Evolutionary conservation across 1,140 invertebrate genomes (phyloP).

Genomic region (Neodiprion fabricii): DNA sequence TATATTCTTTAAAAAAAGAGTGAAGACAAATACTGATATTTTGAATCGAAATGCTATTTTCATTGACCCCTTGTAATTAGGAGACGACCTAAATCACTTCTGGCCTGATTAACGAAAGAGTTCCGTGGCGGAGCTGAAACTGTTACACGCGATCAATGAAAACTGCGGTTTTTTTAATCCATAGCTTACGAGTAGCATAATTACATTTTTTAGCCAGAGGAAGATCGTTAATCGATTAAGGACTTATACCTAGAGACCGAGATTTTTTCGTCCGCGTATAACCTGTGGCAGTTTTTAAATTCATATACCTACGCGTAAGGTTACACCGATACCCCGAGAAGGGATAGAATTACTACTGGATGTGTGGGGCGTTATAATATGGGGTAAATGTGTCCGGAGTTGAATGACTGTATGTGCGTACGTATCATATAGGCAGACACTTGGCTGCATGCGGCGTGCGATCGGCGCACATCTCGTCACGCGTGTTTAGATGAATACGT

Average conservation of each 20-base stretch:
- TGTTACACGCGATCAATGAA: too few species aligned
- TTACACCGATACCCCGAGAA: conserved; percentile 23
- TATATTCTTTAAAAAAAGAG: too few species aligned
- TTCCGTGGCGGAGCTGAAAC: too few species aligned
- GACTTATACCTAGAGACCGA: not conserved
- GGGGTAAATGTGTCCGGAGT: conserved; percentile 39
- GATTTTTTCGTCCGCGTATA: not conserved
- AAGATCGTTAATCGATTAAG: too few species aligned
- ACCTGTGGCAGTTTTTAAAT: not conserved
- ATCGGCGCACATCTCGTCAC: not conserved
- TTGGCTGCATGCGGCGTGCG: conserved; percentile 13
- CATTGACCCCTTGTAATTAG: too few species aligned
- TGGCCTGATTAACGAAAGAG: too few species aligned
- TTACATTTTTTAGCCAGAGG: too few species aligned
- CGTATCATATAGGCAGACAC: not conserved
- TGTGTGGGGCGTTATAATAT: conserved; percentile 41
- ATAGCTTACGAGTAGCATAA: too few species aligned
- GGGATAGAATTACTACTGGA: conserved; percentile 38
- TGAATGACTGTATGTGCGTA: not conserved
- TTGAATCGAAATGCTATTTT: too few species aligned
- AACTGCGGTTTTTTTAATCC: too few species aligned
- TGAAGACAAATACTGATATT: too few species aligned
- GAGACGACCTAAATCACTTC: too few species aligned
- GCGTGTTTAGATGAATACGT: conserved; percentile 28
- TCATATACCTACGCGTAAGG: not conserved